Evolutionary conservation across 37 sponge, comb jelly and placozoan species (phyloP).

Genomic region (Ephydatia muelleri): DNA sequence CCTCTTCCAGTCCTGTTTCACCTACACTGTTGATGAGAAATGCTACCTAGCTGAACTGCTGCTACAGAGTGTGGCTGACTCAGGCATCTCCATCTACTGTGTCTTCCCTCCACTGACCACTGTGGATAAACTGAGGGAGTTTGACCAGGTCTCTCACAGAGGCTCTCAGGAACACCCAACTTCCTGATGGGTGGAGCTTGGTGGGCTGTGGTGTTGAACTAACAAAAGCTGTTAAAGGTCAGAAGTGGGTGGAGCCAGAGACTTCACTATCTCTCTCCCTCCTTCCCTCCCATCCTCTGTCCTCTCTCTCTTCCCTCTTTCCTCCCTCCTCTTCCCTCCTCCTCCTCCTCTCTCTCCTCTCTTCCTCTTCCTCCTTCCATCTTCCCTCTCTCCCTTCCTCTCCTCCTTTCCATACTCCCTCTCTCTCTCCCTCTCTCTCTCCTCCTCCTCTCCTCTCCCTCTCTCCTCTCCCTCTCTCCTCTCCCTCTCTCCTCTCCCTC

Average conservation of each 20-base stretch:
- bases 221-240: background rate
- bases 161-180: conserved; percentile 4
- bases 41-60: conserved; percentile 42
- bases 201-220: background rate
- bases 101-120: conserved; percentile 37
- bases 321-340: background rate
- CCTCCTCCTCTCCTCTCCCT: too few species aligned
- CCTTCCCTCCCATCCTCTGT: background rate
- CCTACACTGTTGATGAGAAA: conserved; percentile 30
- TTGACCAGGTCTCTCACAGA: conserved; percentile 30
- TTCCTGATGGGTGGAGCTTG: conserved; percentile 45
- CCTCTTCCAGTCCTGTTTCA: conserved; percentile 22
- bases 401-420: too few species aligned
- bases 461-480: too few species aligned
- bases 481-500: too few species aligned
- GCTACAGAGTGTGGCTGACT: conserved; percentile 30
- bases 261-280: background rate
- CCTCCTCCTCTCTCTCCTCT: too few species aligned
- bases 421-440: too few species aligned
- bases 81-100: background rate
- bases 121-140: conserved; percentile 9
- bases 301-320: background rate
- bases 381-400: too few species aligned
- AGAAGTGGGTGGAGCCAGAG: background rate
- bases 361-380: too few species aligned